Base-by-base conservation (phyloP, 2,113 vertebrate species). In the Falcunculus frontatus region DNA sequence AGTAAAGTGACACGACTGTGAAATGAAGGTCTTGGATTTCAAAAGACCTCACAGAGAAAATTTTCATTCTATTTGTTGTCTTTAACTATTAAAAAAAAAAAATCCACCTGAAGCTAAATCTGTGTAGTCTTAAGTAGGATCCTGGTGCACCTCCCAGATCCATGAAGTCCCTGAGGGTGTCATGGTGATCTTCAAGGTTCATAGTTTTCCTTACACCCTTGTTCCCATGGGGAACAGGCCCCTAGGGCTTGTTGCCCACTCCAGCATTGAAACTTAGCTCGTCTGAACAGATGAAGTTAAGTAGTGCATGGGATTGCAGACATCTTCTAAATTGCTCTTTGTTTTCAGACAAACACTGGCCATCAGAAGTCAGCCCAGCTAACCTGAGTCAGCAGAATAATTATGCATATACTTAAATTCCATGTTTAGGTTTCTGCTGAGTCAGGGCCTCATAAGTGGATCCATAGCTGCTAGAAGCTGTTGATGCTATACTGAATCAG, bases 381-480 rank as follows among this genome's bases (percentile, higher is more conserved):
- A 76, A 69, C 59, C 70, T 63, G n/a, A 93, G 50, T 94, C 93
- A 93, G 81, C 90, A 93, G 82, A 91, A 62, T 83, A 85, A 73
- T 89, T 90, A 90, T 50, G 50, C 13, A 12, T 67, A 49, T 76
- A 46, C 69, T 91, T 91, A 68, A 91, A 96, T 88, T 41, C 67
- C 55, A 4, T 86, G 60, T 80, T 84, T 74, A 74, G 67, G 22
- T 72, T 92, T 96, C 64, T 84, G 95, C 88, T 94, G 86, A 86
- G 74, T 89, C 90, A 81, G 59, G 49, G 52, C 55, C 42, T 94
- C 44, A 0, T 69, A 60, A 70, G 69, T 76, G 64, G 42, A 87
- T 93, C 47, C 52, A 16, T 67, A 85, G 83, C 59, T 96, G 59
- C 81, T 91, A 22, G 89, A 91, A 73, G 62, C 57, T 84, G 33